phyloP scores from a whole-genome alignment of 2,797 vertebrate genomes.

The Leptatherina wallacei region DNA sequence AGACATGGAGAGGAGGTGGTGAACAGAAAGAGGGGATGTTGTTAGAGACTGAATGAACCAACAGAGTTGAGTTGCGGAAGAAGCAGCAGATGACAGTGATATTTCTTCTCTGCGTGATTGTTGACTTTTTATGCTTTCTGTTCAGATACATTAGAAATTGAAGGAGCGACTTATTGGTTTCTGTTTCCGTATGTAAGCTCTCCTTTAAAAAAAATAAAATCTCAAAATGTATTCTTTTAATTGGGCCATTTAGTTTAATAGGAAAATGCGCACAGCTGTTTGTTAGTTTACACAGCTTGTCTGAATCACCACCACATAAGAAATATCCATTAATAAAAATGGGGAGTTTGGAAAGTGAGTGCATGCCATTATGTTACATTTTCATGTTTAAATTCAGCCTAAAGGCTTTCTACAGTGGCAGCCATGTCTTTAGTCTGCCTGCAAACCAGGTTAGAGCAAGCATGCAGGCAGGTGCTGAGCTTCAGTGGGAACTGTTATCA shows the following conservation, averaged over 20 bases:
- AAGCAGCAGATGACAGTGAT: slow-evolving; percentile 8
- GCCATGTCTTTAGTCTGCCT: slow-evolving; percentile 30
- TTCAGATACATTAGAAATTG: not conserved
- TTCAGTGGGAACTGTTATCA: slow-evolving; percentile 58
- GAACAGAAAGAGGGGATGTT: slow-evolving; percentile 29
- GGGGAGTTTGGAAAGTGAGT: too few relatives aligned
- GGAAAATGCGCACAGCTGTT: not conserved
- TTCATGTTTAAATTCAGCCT: slow-evolving; percentile 12
- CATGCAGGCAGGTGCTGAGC: slow-evolving; percentile 30
- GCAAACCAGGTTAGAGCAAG: slow-evolving; percentile 21
- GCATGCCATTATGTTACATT: slow-evolving; percentile 8
- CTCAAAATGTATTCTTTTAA: not conserved
- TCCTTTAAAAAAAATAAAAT: too few relatives aligned
- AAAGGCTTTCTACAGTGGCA: slow-evolving; percentile 18
- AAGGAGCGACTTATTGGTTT: not conserved
- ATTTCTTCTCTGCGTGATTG: not conserved
- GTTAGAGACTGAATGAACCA: slow-evolving; percentile 39
- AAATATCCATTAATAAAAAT: not conserved
- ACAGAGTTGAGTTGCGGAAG: slow-evolving; percentile 23
- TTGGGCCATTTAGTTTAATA: not conserved
- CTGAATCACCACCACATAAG: not conserved
- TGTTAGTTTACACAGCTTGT: not conserved
- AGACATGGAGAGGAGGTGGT: slow-evolving; percentile 31
- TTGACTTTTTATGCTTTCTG: not conserved
- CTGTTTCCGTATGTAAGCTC: not conserved